Evolutionary conservation across 2,797 vertebrate species (phyloP).

Genomic region (Hypotaenidia okinawae): DNA sequence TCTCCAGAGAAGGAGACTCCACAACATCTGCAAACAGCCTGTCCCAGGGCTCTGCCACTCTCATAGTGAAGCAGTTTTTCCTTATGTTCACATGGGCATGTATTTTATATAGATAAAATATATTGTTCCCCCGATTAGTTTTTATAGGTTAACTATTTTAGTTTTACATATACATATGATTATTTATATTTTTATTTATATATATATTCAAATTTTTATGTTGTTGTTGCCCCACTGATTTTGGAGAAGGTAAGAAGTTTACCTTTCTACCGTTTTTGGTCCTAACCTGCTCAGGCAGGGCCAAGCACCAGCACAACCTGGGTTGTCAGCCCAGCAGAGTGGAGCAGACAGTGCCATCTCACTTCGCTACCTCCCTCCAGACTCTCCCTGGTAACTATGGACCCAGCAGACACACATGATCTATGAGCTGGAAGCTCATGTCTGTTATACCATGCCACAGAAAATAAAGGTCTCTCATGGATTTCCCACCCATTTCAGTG

Average conservation of each 20-base stretch:
- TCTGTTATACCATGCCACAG: not conserved
- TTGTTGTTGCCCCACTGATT: not conserved
- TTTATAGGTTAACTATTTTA: not conserved
- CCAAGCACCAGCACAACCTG: not conserved
- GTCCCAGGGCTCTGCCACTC: too few species aligned
- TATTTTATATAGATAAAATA: not conserved
- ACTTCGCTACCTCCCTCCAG: not conserved
- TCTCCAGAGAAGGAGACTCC: too few species aligned
- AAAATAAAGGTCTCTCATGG: not conserved
- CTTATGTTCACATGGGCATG: too few species aligned
- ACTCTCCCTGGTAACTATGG: not conserved
- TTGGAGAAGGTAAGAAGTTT: not conserved
- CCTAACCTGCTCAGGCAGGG: not conserved
- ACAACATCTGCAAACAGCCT: too few species aligned
- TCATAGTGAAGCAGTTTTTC: too few species aligned
- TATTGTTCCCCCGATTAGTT: not conserved
- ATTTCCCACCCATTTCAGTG: not conserved
- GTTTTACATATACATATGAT: too few species aligned
- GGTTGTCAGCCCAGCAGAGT: not conserved
- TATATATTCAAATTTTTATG: not conserved
- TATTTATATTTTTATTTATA: not conserved
- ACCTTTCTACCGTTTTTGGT: not conserved
- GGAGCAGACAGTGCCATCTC: not conserved
- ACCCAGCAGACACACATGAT: not conserved
- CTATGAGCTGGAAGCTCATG: not conserved